Conservation (phyloP, 2,888 invertebrate genomes). For the Trachelus stipa region DNA sequence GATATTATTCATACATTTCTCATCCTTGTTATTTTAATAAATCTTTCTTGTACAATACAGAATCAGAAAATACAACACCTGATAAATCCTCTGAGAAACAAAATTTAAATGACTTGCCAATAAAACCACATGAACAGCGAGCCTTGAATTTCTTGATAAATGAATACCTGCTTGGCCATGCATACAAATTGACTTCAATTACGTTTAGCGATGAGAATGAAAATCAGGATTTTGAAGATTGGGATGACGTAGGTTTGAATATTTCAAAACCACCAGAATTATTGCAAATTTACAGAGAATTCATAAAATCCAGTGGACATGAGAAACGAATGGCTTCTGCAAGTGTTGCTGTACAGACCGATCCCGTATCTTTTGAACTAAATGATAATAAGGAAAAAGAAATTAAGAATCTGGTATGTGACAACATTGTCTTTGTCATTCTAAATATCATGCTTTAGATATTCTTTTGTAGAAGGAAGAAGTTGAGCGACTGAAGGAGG, state of each 20-base stretch:
- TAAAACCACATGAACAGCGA: conserved; percentile 85
- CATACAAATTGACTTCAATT: conserved; percentile 88
- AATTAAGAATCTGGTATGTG: conserved; percentile 43
- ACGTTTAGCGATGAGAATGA: conserved; percentile 94
- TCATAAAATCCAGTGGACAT: conserved; percentile 66
- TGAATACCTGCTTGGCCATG: conserved; percentile 82
- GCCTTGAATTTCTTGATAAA: conserved; percentile 89
- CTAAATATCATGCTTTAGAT: conserved; percentile 4
- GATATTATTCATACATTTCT: background rate
- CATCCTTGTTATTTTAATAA: background rate
- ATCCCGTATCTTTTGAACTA: conserved; percentile 26
- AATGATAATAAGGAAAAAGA: conserved; percentile 38
- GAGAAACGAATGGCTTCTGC: conserved; percentile 68
- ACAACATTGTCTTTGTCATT: background rate
- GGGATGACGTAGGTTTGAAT: conserved; percentile 92
- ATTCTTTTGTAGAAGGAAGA: conserved; percentile 68
- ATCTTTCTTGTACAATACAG: conserved; percentile 52
- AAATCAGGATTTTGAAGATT: conserved; percentile 91
- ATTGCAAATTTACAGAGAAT: conserved; percentile 76
- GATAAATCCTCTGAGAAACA: conserved; percentile 66
- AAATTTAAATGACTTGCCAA: conserved; percentile 64
- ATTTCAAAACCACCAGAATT: conserved; percentile 84
- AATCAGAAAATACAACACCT: conserved; percentile 69
- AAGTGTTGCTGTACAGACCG: conserved; percentile 59
- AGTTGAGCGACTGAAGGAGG: conserved; percentile 71